Conservation (phyloP, 2,797 vertebrate species). For the Hybognathus amarus region DNA sequence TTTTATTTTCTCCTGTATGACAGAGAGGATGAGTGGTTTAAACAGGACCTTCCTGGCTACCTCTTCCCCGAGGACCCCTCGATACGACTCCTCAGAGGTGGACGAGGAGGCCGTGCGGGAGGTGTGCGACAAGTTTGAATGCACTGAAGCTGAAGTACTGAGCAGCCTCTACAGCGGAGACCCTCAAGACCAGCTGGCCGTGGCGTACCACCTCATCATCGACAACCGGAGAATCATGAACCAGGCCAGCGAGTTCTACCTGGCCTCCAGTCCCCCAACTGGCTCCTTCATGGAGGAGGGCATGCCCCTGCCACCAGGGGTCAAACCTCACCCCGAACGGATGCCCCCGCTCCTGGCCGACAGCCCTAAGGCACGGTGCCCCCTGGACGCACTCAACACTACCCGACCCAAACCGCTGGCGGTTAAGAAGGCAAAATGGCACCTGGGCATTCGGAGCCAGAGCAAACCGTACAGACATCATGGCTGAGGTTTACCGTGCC, state of each 20-base stretch:
- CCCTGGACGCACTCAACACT: slow-evolving; percentile 95
- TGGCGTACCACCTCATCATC: slow-evolving; percentile 97
- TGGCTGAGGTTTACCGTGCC: slow-evolving; percentile 97
- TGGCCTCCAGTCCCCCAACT: slow-evolving; percentile 96
- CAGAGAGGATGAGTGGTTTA: slow-evolving; percentile 97
- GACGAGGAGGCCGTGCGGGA: slow-evolving; percentile 95
- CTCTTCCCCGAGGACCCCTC: slow-evolving; percentile 97
- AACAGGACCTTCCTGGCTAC: slow-evolving; percentile 94
- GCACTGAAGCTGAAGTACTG: slow-evolving; percentile 91
- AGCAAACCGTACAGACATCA: slow-evolving; percentile 97
- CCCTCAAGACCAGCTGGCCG: slow-evolving; percentile 95
- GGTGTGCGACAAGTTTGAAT: slow-evolving; percentile 98
- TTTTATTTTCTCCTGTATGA: background rate
- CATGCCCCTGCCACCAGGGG: slow-evolving; percentile 88
- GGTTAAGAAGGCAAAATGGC: slow-evolving; percentile 99
- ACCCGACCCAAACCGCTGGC: slow-evolving; percentile 93
- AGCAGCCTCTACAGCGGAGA: slow-evolving; percentile 95
- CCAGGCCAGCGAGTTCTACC: slow-evolving; percentile 98
- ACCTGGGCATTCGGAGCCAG: slow-evolving; percentile 97
- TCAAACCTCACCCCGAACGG: slow-evolving; percentile 95
- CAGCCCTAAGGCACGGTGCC: slow-evolving; percentile 93
- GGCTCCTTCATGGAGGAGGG: slow-evolving; percentile 97
- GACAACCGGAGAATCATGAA: slow-evolving; percentile 99
- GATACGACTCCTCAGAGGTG: slow-evolving; percentile 89
- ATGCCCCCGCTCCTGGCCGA: slow-evolving; percentile 95